These are phyloP conservation scores for Phrynosoma platyrhinos DNA, from an alignment of 2,113 vertebrate species.

Conservation along the genomic window DNA sequence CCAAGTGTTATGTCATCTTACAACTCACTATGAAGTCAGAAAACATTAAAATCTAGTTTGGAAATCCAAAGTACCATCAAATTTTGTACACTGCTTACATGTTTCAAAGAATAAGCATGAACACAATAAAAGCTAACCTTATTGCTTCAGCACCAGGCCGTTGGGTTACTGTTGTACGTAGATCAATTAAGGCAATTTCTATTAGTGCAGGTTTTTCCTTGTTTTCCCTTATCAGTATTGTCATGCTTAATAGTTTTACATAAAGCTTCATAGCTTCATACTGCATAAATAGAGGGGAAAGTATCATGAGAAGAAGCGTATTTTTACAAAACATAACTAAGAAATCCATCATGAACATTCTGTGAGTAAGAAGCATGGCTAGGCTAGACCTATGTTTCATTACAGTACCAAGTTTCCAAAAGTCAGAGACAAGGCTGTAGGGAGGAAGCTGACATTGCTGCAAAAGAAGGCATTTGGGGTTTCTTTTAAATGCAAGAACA, in stretches of 20 bases:
- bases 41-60: not conserved
- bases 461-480: too few species aligned
- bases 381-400: not conserved
- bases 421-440: not conserved
- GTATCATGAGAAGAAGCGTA: slow-evolving; percentile 10
- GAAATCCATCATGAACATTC: not conserved
- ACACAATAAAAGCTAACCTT: slow-evolving; percentile 78
- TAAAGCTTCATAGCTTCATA: slow-evolving; percentile 94
- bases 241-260: slow-evolving; percentile 89
- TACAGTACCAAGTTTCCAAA: not conserved
- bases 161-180: slow-evolving; percentile 87
- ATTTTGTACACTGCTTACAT: not conserved
- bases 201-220: slow-evolving; percentile 85
- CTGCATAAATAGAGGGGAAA: slow-evolving; percentile 74
- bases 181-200: slow-evolving; percentile 85
- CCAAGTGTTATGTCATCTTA: not conserved
- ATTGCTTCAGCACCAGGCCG: slow-evolving; percentile 94
- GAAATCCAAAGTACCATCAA: not conserved
- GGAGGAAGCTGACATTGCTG: not conserved
- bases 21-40: not conserved
- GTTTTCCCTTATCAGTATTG: slow-evolving; percentile 86
- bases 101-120: not conserved
- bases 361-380: not conserved
- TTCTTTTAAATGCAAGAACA: not conserved
- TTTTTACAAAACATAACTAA: slow-evolving; percentile 24